Conservation (phyloP, 2,113 vertebrate species). For the Nettapus auritus region DNA sequence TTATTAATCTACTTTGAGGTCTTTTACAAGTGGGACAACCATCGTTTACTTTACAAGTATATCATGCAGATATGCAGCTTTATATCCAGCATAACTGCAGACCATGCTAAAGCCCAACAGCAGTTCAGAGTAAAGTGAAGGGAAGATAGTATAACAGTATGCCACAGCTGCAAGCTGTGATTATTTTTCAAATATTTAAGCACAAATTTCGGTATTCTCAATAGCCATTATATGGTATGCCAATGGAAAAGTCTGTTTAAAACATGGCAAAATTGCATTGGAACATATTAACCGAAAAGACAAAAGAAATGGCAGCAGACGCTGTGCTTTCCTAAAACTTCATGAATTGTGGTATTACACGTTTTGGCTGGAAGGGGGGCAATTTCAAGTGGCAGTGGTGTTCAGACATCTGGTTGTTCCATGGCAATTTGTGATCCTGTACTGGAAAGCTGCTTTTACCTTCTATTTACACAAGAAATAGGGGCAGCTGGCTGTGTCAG, state of each 20-base stretch:
- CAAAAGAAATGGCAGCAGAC: not conserved
- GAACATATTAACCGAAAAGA: not conserved
- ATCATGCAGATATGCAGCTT: not conserved
- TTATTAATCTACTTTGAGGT: not conserved
- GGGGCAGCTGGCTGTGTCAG: not conserved
- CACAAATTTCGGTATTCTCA: not conserved
- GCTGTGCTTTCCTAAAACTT: not conserved
- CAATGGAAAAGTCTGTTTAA: not conserved
- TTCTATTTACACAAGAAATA: not conserved
- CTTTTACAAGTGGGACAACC: not conserved
- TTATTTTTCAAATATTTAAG: not conserved
- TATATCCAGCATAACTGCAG: not conserved
- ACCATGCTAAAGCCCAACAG: not conserved
- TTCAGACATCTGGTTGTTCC: not conserved
- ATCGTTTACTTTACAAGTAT: not conserved
- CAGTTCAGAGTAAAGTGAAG: not conserved
- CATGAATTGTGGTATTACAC: not conserved
- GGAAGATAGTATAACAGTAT: not conserved
- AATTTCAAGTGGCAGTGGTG: not conserved
- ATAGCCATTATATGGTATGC: not conserved
- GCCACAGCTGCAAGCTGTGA: not conserved
- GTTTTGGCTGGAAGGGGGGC: fast-evolving
- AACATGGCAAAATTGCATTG: not conserved
- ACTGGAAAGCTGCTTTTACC: not conserved
- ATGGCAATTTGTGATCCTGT: not conserved